Evolutionary conservation across 2,888 invertebrate genomes (phyloP), one percentile per base, ranked within the genome.

Genomic region (Girardia tigrina): DNA sequence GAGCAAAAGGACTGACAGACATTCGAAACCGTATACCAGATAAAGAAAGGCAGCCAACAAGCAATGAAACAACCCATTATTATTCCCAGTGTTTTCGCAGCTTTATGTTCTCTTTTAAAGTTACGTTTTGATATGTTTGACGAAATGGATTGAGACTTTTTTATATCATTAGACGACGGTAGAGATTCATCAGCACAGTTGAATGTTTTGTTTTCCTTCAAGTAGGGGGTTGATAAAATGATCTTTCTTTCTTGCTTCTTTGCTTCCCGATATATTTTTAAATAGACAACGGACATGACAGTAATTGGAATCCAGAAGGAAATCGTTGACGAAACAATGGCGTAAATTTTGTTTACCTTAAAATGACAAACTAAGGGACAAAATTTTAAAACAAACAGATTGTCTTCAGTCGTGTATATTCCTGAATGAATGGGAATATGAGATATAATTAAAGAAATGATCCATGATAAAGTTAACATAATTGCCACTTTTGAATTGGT

Each of bases 51-150:
- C 16, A 78, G 26, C 93, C 94, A 95, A 86, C 94, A 94, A 71
- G 93, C 86, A 74, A 94, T 91, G 85, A 94, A 94, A n/a, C 91
- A 92, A 77, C 94, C 94, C 94, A 95, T 94, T 80, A 95, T 94
- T 82, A 95, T 93, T 78, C 94, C 94, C 76, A 95, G 87, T 56
- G 95, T 95, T 81, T 92, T 89, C 0, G 94, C 94, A 42, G 94
- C 94, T 79, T 85, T 85, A 78, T 85, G 85, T 78, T 86, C 84
- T 6, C 82, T 79, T 75, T 80, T 80, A 80, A 83, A 81, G 23
- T 70, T 56, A 6, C 69, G n/a, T 8, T 36, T 36, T 36, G 36
- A 36, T 16, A 36, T 36, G 8, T 8, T 16, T 8, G 36, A 36
- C 8, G 36, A 70, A 70, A 70, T 70, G 8, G 70, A 70, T 26